phyloP scores from a whole-genome alignment of 1,140 invertebrate genomes.

The Drosophila ficusphila region DNA sequence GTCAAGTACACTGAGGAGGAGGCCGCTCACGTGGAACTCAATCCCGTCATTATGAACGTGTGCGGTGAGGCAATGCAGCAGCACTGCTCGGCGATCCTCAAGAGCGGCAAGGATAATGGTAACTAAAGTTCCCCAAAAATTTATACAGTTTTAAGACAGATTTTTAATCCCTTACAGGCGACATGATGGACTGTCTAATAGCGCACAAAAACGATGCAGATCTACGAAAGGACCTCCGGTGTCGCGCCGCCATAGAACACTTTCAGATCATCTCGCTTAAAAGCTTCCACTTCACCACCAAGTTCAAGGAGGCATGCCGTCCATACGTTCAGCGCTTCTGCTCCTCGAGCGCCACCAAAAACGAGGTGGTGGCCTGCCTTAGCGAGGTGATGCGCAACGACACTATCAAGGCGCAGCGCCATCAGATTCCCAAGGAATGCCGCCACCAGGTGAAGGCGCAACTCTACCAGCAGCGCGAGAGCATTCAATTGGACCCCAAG shows the following conservation, averaged over 20 bases:
- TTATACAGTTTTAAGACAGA: not conserved
- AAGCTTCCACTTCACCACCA: constrained; percentile 97
- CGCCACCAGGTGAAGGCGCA: constrained; percentile 94
- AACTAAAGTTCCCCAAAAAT: not conserved
- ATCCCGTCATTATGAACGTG: constrained; percentile 92
- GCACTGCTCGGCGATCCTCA: constrained; percentile 90
- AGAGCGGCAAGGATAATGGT: constrained; percentile 89
- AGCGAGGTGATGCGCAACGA: constrained; percentile 94
- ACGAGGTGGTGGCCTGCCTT: constrained; percentile 95
- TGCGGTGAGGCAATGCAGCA: constrained; percentile 93
- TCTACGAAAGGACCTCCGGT: constrained; percentile 91
- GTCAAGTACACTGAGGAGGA: constrained; percentile 96
- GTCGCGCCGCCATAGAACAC: constrained; percentile 97
- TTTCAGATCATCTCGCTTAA: constrained; percentile 96
- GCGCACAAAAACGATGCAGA: constrained; percentile 94
- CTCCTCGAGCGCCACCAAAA: constrained; percentile 90
- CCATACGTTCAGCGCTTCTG: constrained; percentile 93
- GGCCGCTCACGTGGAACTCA: constrained; percentile 93
- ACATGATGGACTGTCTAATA: constrained; percentile 97
- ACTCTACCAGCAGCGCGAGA: constrained; percentile 94
- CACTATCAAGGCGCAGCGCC: constrained; percentile 91
- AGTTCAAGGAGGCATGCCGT: constrained; percentile 97
- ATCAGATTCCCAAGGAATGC: constrained; percentile 93
- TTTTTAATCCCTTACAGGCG: constrained; percentile 77
- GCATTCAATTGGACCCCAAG: constrained; percentile 92